phyloP scores from a whole-genome alignment of 2,888 invertebrate genomes.

The Sepioteuthis lessoniana region DNA sequence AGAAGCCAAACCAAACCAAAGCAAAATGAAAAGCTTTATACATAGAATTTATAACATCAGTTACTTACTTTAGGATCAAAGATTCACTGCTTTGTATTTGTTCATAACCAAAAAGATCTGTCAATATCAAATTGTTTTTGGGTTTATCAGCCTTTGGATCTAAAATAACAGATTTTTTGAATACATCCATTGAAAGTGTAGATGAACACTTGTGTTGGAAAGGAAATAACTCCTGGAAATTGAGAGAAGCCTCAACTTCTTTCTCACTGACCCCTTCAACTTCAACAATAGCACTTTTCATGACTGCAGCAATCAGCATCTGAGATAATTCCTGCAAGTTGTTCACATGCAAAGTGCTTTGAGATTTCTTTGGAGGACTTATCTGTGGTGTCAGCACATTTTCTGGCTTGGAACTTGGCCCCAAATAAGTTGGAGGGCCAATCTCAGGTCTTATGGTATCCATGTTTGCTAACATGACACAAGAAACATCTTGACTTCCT shows the following conservation, averaged over 20 bases:
- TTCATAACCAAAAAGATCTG: not conserved
- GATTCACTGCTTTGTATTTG: not conserved
- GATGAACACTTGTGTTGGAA: not conserved
- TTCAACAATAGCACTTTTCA: not conserved
- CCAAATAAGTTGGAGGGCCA: not conserved
- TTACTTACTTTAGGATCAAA: not conserved
- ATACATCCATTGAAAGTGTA: not conserved
- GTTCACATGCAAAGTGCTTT: not conserved
- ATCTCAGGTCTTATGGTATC: not conserved
- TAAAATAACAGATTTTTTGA: not conserved
- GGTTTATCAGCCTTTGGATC: slow-evolving; percentile 50
- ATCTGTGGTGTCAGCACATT: not conserved
- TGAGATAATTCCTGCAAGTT: not conserved
- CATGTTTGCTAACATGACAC: not conserved
- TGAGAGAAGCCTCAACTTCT: not conserved
- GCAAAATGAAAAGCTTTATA: too few species aligned
- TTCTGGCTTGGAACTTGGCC: not conserved
- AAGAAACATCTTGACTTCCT: not conserved
- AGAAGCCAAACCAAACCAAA: too few species aligned
- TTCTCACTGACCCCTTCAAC: not conserved
- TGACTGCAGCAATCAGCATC: not conserved
- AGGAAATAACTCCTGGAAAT: not conserved
- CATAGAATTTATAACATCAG: not conserved
- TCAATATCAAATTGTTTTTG: not conserved
- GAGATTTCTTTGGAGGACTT: not conserved